phyloP scores from a whole-genome alignment of 2,797 vertebrate genomes.

The Notamacropus eugenii region DNA sequence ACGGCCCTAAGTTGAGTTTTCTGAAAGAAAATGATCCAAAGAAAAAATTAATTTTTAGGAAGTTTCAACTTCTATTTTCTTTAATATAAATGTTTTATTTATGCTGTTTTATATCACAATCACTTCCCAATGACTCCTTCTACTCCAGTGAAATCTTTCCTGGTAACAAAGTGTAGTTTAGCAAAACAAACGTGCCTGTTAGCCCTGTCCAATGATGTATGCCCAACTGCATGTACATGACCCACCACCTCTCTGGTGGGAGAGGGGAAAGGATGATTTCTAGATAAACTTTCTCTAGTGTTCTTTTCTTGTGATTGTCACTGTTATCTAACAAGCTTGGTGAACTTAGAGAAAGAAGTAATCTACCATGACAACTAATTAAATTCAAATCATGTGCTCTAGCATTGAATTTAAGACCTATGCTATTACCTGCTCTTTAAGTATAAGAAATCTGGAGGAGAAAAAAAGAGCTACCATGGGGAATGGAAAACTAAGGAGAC shows the following conservation, averaged over 20 bases:
- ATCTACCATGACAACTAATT: not conserved
- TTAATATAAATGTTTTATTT: not conserved
- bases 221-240: not conserved
- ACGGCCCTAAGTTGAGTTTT: not conserved
- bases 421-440: not conserved
- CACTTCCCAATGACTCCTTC: not conserved
- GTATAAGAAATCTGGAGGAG: not conserved
- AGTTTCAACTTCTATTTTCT: not conserved
- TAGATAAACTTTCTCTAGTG: not conserved
- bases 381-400: not conserved
- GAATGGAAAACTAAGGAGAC: not conserved
- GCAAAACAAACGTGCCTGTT: not conserved
- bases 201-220: not conserved
- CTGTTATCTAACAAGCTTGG: not conserved
- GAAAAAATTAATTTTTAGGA: not conserved
- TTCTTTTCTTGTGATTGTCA: not conserved
- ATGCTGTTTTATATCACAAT: not conserved
- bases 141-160: not conserved
- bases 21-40: not conserved
- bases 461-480: not conserved
- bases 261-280: not conserved
- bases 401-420: not conserved
- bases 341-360: not conserved
- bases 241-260: not conserved
- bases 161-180: not conserved